Evolutionary conservation across 2,888 invertebrate species (phyloP).

Genomic region (Caenorhabditis sp.): DNA sequence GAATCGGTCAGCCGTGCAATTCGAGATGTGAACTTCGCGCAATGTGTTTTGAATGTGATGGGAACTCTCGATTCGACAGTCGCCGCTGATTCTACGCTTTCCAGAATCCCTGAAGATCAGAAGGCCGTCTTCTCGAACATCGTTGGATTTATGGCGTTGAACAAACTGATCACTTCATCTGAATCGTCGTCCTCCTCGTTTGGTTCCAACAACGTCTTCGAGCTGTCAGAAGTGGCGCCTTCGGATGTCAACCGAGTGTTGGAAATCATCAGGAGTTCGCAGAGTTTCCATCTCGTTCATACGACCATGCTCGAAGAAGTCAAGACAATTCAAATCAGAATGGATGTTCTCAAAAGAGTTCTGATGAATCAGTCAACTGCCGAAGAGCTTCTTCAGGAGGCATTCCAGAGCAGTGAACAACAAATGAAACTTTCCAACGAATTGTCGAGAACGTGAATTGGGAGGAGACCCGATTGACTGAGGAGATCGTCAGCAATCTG

Average conservation of each 20-base stretch:
- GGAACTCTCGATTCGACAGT: constrained; percentile 17
- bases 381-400: constrained; percentile 44
- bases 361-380: constrained; percentile 24
- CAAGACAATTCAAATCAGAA: constrained; percentile 47
- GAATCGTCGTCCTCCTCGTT: constrained; percentile 21
- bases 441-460: constrained; percentile 38
- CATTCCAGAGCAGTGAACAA: constrained; percentile 44
- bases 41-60: constrained; percentile 34
- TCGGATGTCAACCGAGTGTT: constrained; percentile 24
- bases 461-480: constrained; percentile 36
- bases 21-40: constrained; percentile 13
- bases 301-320: constrained; percentile 40
- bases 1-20: constrained; percentile 11
- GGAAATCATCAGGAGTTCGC: constrained; percentile 29
- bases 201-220: constrained; percentile 33
- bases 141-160: constrained; percentile 30
- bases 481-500: constrained; percentile 30
- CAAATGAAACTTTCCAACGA: constrained; percentile 45
- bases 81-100: neutral
- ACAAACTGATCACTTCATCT: constrained; percentile 11
- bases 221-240: constrained; percentile 38
- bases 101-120: constrained; percentile 23
- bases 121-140: constrained; percentile 28
- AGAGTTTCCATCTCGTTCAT: constrained; percentile 35
- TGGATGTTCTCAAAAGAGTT: constrained; percentile 42